Percentiles rank a stretch among this genome's conserved stretches.
phyloP scores from a whole-genome alignment of 2,797 vertebrate genomes.

The Acipenser transmontanus region DNA sequence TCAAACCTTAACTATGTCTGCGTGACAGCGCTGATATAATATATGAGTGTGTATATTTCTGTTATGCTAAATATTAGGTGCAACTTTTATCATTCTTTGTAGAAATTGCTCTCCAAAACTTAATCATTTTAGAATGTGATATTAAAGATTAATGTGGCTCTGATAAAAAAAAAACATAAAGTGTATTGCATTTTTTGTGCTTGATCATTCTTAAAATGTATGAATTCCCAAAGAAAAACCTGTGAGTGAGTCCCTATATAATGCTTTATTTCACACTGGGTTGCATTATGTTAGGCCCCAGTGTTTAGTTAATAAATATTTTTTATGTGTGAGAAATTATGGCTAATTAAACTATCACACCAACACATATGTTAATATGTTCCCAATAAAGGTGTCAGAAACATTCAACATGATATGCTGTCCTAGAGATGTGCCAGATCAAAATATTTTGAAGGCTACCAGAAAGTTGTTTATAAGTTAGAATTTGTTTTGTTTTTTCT shows the following conservation, averaged over 20 bases:
- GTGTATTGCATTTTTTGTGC: background rate
- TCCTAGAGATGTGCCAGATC: background rate
- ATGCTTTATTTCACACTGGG: background rate
- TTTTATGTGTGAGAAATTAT: background rate
- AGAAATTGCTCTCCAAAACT: background rate
- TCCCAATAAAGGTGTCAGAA: background rate
- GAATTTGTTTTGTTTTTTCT: background rate
- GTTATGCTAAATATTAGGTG: no score
- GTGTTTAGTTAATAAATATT: background rate
- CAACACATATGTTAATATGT: background rate
- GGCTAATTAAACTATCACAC: background rate
- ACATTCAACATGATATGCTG: background rate
- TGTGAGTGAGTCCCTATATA: background rate
- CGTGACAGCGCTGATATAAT: no score
- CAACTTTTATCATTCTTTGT: background rate
- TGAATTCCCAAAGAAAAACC: background rate
- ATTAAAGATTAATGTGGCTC: background rate
- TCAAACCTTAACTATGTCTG: no score
- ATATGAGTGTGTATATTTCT: no score
- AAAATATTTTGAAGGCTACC: background rate
- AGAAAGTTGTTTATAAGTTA: background rate
- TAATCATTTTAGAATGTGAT: background rate
- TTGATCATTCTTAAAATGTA: background rate
- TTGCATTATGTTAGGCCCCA: background rate
- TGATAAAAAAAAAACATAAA: background rate